Evolutionary conservation across 2,113 vertebrate genomes (phyloP).

Genomic region (Uropsilus gracilis): DNA sequence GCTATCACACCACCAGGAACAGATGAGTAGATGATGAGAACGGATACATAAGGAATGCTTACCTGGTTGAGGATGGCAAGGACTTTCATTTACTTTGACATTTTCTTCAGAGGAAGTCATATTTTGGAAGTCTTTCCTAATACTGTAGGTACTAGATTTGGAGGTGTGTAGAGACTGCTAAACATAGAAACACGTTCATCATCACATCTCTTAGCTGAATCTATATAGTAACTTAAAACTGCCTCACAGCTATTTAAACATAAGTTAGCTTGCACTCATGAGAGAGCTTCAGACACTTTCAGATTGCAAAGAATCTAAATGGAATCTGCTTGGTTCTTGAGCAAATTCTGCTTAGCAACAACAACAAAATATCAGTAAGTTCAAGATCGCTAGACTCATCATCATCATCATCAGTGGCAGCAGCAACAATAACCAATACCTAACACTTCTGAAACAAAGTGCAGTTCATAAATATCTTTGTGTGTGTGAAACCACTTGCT

Average conservation of each 20-base stretch:
- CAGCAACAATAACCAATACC: background rate
- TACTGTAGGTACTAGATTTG: background rate
- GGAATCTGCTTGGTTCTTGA: background rate
- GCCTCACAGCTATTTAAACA: background rate
- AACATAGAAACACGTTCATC: background rate
- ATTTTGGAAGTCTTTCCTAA: background rate
- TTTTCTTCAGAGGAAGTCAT: background rate
- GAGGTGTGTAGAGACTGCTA: background rate
- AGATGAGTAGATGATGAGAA: background rate
- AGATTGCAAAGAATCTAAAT: background rate
- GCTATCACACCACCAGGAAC: background rate
- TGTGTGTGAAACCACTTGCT: background rate
- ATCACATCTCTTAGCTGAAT: background rate
- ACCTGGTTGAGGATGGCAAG: background rate
- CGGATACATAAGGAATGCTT: background rate
- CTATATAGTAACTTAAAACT: background rate
- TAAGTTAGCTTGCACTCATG: background rate
- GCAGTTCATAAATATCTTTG: background rate
- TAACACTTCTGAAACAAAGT: constrained; percentile 24
- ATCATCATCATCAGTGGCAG: background rate
- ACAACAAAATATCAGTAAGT: background rate
- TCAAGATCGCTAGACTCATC: background rate
- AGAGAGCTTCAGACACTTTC: background rate
- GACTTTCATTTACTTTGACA: background rate
- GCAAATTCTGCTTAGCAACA: background rate